phyloP scores from a whole-genome alignment of 2,113 vertebrate species.

The Xyliphius kryptos region DNA sequence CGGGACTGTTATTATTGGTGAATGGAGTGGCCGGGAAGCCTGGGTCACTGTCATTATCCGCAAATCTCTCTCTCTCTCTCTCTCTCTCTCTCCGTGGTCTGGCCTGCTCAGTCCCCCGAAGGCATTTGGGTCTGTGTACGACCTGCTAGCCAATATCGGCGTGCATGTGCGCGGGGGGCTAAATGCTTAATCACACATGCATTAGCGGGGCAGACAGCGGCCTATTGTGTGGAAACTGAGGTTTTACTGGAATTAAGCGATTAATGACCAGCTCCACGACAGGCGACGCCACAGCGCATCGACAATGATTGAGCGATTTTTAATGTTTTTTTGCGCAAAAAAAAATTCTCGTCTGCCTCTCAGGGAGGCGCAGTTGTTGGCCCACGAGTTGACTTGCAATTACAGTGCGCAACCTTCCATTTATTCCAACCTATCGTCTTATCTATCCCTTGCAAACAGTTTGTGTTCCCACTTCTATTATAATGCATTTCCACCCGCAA shows the following conservation, averaged over 20 bases:
- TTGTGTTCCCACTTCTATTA: neutral
- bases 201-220: conserved; percentile 82
- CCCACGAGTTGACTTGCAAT: conserved; percentile 54
- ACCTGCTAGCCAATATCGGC: conserved; percentile 91
- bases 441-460: neutral
- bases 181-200: conserved; percentile 84
- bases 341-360: conserved; percentile 30
- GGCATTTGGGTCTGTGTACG: conserved; percentile 71
- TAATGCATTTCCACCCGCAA: conserved; percentile 7
- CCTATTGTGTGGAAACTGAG: conserved; percentile 85
- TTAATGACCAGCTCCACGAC: conserved; percentile 91
- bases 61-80: conserved; percentile 41
- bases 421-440: conserved; percentile 50
- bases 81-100: conserved; percentile 16
- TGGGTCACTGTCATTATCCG: conserved; percentile 99
- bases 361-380: conserved; percentile 35
- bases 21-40: conserved; percentile 94
- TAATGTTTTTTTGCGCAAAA: conserved; percentile 61
- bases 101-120: conserved; percentile 81
- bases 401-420: conserved; percentile 63
- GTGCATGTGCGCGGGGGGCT: conserved; percentile 67
- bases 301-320: conserved; percentile 85
- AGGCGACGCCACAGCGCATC: conserved; percentile 79
- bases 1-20: conserved; percentile 91
- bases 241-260: conserved; percentile 96